These are phyloP conservation scores for Agelas oroides DNA, from an alignment of 37 sponge, comb jelly and placozoan genomes.

Conservation along the genomic window DNA sequence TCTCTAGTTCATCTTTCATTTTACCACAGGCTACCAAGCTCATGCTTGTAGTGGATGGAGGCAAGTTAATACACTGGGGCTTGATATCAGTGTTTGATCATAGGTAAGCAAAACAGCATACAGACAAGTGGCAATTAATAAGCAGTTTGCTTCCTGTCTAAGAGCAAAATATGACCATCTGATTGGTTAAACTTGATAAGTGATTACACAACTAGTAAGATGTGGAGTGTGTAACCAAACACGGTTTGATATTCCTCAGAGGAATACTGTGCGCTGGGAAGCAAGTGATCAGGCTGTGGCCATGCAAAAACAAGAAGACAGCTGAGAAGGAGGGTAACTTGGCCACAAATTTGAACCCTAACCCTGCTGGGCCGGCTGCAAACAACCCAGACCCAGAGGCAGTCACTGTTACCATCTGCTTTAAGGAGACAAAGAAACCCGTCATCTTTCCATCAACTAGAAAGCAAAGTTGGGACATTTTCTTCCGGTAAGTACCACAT, in stretches of 20 bases:
- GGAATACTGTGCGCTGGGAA: conserved; percentile 14
- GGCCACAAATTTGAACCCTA: no score
- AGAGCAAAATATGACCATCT: no score
- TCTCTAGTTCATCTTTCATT: no score
- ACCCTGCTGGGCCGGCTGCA: conserved; percentile 39
- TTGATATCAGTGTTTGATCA: conserved; percentile 49
- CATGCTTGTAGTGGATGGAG: conserved; percentile 19
- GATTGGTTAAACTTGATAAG: no score
- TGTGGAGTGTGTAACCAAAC: no score
- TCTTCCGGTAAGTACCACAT: conserved; percentile 9
- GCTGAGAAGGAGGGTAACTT: conserved; percentile 3
- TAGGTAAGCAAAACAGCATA: conserved; percentile 39
- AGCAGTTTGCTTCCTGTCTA: no score
- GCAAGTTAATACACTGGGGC: conserved; percentile 54
- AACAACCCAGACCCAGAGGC: conserved; percentile 60
- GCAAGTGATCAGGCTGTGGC: conserved; percentile 39
- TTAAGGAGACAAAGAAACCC: conserved; percentile 39
- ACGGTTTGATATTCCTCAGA: background rate
- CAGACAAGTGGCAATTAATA: no score
- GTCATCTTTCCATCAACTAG: conserved; percentile 50
- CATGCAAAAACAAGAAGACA: background rate
- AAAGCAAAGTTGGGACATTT: conserved; percentile 6
- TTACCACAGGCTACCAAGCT: conserved; percentile 47
- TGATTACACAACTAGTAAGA: no score
- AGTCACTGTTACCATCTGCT: conserved; percentile 27